Evolutionary conservation across 1,140 invertebrate genomes (phyloP).

Genomic region (Drosophila melanogaster): Release_6_plus_ISO1_MT NC_004354.4:18315001-18315500

Average conservation of each 20-base stretch:
- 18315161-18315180: neutral
- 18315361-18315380: neutral
- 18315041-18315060: neutral
- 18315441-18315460: too few species aligned
- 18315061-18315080: neutral
- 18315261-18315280: conserved; percentile 18
- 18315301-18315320: conserved; percentile 34
- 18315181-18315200: neutral
- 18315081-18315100: neutral
- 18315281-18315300: conserved; percentile 31
- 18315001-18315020: conserved; percentile 23
- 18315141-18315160: neutral
- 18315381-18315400: too few species aligned
- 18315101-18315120: neutral
- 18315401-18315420: too few species aligned
- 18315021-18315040: conserved; percentile 20
- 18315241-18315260: conserved; percentile 32
- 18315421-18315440: too few species aligned
- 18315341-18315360: neutral
- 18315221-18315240: conserved; percentile 26
- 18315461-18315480: neutral
- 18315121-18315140: neutral
- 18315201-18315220: conserved; percentile 7
- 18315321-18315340: conserved; percentile 32
- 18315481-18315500: neutral